Evolutionary conservation across 2,888 invertebrate genomes (phyloP).

Genomic region (Catocala fraxini): DNA sequence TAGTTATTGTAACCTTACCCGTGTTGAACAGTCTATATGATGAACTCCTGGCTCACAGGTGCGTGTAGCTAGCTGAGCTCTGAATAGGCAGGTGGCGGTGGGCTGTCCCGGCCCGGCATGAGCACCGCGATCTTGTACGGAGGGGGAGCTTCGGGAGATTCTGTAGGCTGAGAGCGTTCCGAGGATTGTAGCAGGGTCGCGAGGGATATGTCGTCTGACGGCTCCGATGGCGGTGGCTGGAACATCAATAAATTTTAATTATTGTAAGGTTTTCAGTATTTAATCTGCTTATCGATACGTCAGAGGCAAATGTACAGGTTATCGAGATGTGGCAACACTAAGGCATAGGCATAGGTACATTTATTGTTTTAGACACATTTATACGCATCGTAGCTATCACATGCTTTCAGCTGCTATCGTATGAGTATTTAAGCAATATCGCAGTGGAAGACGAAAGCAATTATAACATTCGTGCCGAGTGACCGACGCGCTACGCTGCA

Average conservation of each 20-base stretch:
- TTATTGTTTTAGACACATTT: too few relatives aligned
- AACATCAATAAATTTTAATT: background rate
- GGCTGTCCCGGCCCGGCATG: conserved; percentile 87
- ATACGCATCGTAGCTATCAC: too few relatives aligned
- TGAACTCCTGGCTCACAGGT: conserved; percentile 73
- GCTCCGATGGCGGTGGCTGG: conserved; percentile 63
- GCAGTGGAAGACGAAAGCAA: too few relatives aligned
- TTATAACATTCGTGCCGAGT: too few relatives aligned
- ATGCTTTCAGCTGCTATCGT: too few relatives aligned
- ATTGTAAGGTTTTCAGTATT: too few relatives aligned
- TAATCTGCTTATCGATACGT: too few relatives aligned
- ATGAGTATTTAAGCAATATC: too few relatives aligned
- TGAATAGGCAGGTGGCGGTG: conserved; percentile 91
- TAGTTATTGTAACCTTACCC: conserved; percentile 49
- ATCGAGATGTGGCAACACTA: too few relatives aligned
- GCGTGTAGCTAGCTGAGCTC: conserved; percentile 89
- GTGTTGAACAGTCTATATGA: conserved; percentile 64
- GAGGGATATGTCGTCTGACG: conserved; percentile 74
- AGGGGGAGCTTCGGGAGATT: conserved; percentile 87
- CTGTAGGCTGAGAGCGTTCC: conserved; percentile 51
- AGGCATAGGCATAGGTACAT: too few relatives aligned
- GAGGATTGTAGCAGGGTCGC: conserved; percentile 66
- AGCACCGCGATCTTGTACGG: conserved; percentile 95
- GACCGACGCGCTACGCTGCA: too few relatives aligned
- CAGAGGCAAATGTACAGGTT: too few relatives aligned